Evolutionary conservation across 2,888 invertebrate genomes (phyloP).

Genomic region (Cactoblastis cactorum): DNA sequence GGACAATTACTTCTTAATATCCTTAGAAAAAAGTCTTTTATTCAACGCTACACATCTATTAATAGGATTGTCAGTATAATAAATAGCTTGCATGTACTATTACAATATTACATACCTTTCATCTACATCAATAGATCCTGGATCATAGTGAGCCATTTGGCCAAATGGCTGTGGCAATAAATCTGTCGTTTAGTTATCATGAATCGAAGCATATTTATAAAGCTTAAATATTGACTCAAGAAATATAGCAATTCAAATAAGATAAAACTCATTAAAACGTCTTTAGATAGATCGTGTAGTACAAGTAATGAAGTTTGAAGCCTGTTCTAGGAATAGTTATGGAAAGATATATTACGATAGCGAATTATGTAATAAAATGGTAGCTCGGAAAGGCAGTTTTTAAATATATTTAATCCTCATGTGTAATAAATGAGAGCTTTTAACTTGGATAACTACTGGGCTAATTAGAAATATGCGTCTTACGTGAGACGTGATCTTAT

Average conservation of each 20-base stretch:
- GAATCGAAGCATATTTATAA: too few relatives aligned
- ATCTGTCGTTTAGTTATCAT: too few relatives aligned
- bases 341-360: not conserved
- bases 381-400: conserved; percentile 13
- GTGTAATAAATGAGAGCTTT: conserved; percentile 12
- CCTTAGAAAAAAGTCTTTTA: too few relatives aligned
- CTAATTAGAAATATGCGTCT: not conserved
- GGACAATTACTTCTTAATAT: too few relatives aligned
- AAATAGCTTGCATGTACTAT: too few relatives aligned
- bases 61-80: too few relatives aligned
- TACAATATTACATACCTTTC: too few relatives aligned
- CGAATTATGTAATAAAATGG: conserved; percentile 15
- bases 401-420: conserved; percentile 9
- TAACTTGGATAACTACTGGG: conserved; percentile 4
- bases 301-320: conserved; percentile 17
- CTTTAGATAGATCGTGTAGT: not conserved
- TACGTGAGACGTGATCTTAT: not conserved
- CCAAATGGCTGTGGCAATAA: too few relatives aligned
- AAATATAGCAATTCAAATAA: not conserved
- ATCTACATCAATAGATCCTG: too few relatives aligned
- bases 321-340: conserved; percentile 11
- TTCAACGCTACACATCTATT: too few relatives aligned
- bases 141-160: too few relatives aligned
- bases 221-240: too few relatives aligned
- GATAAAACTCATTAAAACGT: not conserved